phyloP scores from a whole-genome alignment of 2,888 invertebrate species.

The Odontocerum albicorne region DNA sequence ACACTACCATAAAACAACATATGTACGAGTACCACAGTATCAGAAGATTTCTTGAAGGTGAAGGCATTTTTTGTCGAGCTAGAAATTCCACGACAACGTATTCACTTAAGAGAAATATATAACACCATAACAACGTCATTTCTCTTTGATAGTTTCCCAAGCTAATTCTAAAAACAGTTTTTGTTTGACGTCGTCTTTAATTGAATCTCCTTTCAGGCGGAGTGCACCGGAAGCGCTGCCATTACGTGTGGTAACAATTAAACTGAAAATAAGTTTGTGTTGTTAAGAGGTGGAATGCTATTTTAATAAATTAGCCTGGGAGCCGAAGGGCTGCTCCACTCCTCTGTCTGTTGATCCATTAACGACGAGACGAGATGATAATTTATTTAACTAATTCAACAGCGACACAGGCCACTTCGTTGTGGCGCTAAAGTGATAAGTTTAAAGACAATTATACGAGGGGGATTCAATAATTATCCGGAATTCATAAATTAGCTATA shows the following conservation, averaged over 20 bases:
- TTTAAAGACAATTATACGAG: conserved; percentile 1
- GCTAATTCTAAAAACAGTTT: neutral
- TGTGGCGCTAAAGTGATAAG: conserved; percentile 9
- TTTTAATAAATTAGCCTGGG: conserved; percentile 29
- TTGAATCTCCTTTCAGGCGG: neutral
- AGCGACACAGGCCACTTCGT: conserved; percentile 5
- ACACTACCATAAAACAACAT: no score
- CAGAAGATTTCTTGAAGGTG: no score
- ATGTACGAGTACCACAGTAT: no score
- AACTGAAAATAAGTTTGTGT: conserved; percentile 7
- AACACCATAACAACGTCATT: no score
- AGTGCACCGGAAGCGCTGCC: neutral
- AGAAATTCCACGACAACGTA: no score
- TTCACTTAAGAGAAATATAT: no score
- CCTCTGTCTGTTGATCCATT: conserved; percentile 11
- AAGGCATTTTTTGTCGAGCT: no score
- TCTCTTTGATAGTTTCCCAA: no score
- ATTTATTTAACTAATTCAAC: conserved; percentile 20
- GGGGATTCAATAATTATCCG: neutral
- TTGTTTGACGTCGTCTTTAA: neutral
- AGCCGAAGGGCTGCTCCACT: neutral
- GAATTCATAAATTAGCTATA: no score
- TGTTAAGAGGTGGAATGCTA: conserved; percentile 11
- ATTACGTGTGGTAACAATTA: conserved; percentile 5
- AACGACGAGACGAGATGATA: conserved; percentile 19